A percentile compares a stretch with the other conserved stretches of the same genome.
These are phyloP conservation scores for Drosophila borborema DNA, from an alignment of 2,888 invertebrate species.

Conservation along the genomic window DNA sequence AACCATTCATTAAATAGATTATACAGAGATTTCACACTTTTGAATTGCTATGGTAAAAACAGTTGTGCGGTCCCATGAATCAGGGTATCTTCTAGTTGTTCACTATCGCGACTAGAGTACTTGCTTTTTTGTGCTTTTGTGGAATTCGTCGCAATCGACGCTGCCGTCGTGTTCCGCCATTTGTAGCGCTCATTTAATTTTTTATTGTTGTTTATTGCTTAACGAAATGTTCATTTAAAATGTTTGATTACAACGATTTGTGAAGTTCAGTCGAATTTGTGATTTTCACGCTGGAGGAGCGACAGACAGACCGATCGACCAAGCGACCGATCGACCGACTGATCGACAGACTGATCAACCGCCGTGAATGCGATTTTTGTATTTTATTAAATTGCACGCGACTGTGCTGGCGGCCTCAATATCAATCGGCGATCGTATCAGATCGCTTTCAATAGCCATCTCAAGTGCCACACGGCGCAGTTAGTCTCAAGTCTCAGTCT, in stretches of 20 bases:
- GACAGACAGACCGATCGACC: conserved; percentile 19
- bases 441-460: conserved; percentile 35
- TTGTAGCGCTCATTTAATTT: conserved; percentile 76
- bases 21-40: background rate
- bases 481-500: conserved; percentile 7
- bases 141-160: conserved; percentile 40
- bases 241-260: conserved; percentile 82
- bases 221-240: conserved; percentile 80
- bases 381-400: conserved; percentile 55
- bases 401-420: conserved; percentile 22
- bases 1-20: background rate
- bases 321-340: conserved; percentile 17
- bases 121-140: conserved; percentile 9
- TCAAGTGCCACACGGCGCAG: conserved; percentile 26
- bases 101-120: background rate
- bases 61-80: background rate
- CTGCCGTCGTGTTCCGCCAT: conserved; percentile 73
- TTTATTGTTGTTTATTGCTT: conserved; percentile 79
- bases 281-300: conserved; percentile 77
- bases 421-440: conserved; percentile 40
- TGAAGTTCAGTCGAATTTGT: conserved; percentile 82
- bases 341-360: conserved; percentile 15
- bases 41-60: background rate
- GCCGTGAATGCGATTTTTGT: conserved; percentile 59
- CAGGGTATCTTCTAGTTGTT: conserved; percentile 2